A percentile compares a stretch with the other conserved stretches of the same genome.
Conservation (phyloP, 2,797 vertebrate species). For the Premnoplex brunnescens region DNA sequence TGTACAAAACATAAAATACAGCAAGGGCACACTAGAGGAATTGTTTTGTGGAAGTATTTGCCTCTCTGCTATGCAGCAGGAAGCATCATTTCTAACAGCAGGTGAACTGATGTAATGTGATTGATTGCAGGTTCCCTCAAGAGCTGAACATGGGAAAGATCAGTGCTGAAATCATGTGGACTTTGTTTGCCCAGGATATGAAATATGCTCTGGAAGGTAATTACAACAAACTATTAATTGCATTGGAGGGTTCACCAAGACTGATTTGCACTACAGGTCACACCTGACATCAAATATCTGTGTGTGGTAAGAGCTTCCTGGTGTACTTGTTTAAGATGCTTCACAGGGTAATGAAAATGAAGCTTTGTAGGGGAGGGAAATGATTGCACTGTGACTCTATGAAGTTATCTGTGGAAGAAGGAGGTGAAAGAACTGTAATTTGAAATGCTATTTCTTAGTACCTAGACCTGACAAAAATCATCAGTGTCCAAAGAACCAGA, state of each 20-base stretch:
- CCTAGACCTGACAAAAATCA: neutral
- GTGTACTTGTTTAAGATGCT: neutral
- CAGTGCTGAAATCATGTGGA: conserved; percentile 95
- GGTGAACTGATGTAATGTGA: conserved; percentile 20
- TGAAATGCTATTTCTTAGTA: neutral
- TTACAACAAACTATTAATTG: conserved; percentile 17
- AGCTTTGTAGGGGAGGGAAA: neutral
- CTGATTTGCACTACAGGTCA: neutral
- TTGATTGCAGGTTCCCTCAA: conserved; percentile 90
- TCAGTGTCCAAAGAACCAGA: neutral
- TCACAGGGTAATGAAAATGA: neutral
- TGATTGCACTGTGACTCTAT: neutral
- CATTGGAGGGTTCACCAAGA: neutral
- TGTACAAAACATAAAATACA: neutral
- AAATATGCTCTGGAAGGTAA: conserved; percentile 99
- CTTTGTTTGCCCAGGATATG: conserved; percentile 93
- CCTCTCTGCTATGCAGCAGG: neutral
- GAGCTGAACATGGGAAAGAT: conserved; percentile 93
- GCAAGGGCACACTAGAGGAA: neutral
- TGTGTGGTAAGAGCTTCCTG: neutral
- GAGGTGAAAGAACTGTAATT: neutral
- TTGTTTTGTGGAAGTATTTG: neutral
- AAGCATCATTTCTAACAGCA: neutral
- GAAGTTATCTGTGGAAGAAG: neutral
- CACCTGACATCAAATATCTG: neutral